Base-by-base conservation (phyloP, 1,140 invertebrate species). In the Lasioglossum baleicum region DNA sequence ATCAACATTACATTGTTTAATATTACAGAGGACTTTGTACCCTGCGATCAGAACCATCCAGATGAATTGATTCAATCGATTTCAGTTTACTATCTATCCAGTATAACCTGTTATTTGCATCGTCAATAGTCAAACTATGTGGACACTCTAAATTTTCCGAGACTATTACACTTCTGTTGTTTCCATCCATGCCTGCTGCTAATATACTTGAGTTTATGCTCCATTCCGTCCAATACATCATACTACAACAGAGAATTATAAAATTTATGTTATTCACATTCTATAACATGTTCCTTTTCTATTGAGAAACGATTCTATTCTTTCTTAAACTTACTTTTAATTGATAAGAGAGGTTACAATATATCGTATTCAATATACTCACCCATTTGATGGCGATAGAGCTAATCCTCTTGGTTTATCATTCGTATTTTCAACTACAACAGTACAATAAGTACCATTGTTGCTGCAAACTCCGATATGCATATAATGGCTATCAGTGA, bases 151-250 rank as follows among this genome's bases (percentile, higher is more conserved):
- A 94, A 0, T 95, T 89, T 4, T 93, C 90, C 0, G 94, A 93
- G 0, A 94, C 81, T 0, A 92, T 89, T 48, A 90, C 76, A 72
- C 90, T 90, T 20, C 94, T 93, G 66, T 95, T 91, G 1, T 94
- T 94, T 0, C 98, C 98, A 91, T 99, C 98, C 97, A 99, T 97
- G 20, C 95, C 94, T 11, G 97, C 95, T n/a, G 94, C 91, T 75
- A 95, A 96, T 80, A 99, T 98, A 82, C 95, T 92, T 0, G 97
- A 95, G 35, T 94, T 93, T 0, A 2, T 6, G 2, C 96, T 96
- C 96, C 96, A 98, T 90, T 98, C 97, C 2, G 95, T 95, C 97
- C 97, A 98, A 89, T 96, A 98, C 94, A 98, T 95, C 65, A 94
- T 89, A 10, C 96, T 96, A 40, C 80, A 85, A 68, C 26, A 35